phyloP scores from a whole-genome alignment of 2,797 vertebrate species.

The Chloroceryle inda region DNA sequence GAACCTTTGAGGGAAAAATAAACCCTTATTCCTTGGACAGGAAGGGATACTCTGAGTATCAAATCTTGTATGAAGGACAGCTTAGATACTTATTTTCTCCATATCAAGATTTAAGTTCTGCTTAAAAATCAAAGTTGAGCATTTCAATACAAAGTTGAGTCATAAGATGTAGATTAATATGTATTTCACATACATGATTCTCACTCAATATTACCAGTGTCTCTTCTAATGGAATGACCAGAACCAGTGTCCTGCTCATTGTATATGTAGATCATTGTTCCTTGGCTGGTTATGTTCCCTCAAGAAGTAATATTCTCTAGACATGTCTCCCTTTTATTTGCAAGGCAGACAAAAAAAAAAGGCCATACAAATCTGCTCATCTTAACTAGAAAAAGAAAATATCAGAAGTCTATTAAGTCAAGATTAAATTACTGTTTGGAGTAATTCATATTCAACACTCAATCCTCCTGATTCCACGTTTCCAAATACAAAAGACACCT shows the following conservation, averaged over 20 bases:
- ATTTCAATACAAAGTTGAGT: not conserved
- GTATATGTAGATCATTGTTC: not conserved
- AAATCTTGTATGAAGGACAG: not conserved
- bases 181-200: fast-evolving
- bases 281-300: not conserved
- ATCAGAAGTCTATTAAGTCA: not conserved
- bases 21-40: not conserved
- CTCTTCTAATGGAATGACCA: not conserved
- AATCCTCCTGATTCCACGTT: not conserved
- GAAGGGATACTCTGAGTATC: not conserved
- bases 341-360: not conserved
- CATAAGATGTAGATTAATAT: not conserved
- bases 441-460: not conserved
- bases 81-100: not conserved
- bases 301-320: not conserved
- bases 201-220: not conserved
- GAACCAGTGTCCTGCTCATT: not conserved
- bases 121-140: not conserved
- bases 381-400: not conserved
- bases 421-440: not conserved
- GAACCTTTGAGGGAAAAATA: conserved; percentile 76
- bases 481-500: not conserved
- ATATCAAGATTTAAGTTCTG: not conserved
- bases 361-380: not conserved
- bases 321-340: not conserved